These are phyloP conservation scores for Alfaro cultratus DNA, from an alignment of 2,797 vertebrate genomes.

Conservation along the genomic window DNA sequence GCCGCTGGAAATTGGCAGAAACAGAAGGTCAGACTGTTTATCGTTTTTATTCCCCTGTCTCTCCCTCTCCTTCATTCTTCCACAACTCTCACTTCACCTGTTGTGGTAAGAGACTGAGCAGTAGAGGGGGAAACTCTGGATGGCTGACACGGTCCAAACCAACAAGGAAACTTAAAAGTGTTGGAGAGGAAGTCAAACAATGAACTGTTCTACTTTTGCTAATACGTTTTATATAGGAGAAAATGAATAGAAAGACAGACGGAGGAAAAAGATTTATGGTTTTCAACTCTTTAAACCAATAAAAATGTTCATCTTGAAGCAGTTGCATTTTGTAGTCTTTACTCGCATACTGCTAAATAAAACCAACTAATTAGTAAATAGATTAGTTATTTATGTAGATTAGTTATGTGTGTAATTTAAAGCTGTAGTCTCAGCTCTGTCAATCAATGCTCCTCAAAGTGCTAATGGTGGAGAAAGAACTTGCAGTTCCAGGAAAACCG, in stretches of 20 bases:
- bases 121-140: conserved; percentile 38
- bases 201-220: conserved; percentile 36
- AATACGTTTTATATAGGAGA: conserved; percentile 2
- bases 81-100: conserved; percentile 73
- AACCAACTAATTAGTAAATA: not conserved
- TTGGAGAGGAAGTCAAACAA: conserved; percentile 26
- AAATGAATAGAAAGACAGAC: not conserved
- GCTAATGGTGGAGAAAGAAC: no score
- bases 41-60: conserved; percentile 77
- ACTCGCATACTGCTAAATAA: not conserved
- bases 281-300: not conserved
- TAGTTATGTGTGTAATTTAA: not conserved
- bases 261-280: not conserved
- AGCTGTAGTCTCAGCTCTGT: no score
- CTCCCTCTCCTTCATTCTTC: conserved; percentile 73
- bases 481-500: no score
- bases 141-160: conserved; percentile 38
- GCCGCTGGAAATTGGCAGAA: conserved; percentile 82
- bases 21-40: conserved; percentile 87
- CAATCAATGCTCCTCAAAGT: no score
- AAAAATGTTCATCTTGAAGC: not conserved
- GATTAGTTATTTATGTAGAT: not conserved
- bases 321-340: not conserved
- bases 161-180: conserved; percentile 21
- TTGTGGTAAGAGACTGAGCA: conserved; percentile 68